Evolutionary conservation across 2,888 invertebrate species (phyloP).

Genomic region (Synergus laeviventris): DNA sequence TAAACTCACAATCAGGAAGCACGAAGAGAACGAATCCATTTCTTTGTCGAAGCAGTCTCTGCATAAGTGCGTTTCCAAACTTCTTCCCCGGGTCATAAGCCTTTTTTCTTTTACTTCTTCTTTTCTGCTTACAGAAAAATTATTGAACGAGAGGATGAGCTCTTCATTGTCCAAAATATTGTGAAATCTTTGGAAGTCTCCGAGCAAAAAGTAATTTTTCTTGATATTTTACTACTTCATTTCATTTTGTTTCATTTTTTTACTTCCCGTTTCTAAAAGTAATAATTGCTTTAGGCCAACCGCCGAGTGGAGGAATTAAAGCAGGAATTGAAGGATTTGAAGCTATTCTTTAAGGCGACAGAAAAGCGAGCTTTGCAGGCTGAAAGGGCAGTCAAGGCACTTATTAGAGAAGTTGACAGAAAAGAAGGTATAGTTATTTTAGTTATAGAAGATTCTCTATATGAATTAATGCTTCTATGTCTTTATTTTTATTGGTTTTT

Average conservation of each 20-base stretch:
- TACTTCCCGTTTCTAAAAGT: background rate
- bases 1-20: conserved; percentile 25
- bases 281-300: conserved; percentile 66
- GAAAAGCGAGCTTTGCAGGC: conserved; percentile 73
- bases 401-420: conserved; percentile 71
- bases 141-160: conserved; percentile 73
- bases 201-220: conserved; percentile 69
- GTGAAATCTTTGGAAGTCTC: conserved; percentile 74
- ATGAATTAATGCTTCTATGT: background rate
- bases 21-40: conserved; percentile 9
- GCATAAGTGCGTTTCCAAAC: conserved; percentile 36
- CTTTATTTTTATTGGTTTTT: conserved; percentile 14
- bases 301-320: conserved; percentile 73
- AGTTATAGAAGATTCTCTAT: no score
- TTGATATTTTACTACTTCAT: background rate
- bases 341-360: conserved; percentile 68
- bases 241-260: conserved; percentile 2
- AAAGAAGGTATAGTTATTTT: conserved; percentile 68
- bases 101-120: conserved; percentile 3
- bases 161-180: conserved; percentile 74
- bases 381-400: conserved; percentile 69
- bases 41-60: conserved; percentile 21
- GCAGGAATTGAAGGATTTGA: conserved; percentile 69
- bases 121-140: conserved; percentile 68
- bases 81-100: conserved; percentile 14